phyloP scores from a whole-genome alignment of 2,797 vertebrate genomes.

The Nothura maculosa region DNA sequence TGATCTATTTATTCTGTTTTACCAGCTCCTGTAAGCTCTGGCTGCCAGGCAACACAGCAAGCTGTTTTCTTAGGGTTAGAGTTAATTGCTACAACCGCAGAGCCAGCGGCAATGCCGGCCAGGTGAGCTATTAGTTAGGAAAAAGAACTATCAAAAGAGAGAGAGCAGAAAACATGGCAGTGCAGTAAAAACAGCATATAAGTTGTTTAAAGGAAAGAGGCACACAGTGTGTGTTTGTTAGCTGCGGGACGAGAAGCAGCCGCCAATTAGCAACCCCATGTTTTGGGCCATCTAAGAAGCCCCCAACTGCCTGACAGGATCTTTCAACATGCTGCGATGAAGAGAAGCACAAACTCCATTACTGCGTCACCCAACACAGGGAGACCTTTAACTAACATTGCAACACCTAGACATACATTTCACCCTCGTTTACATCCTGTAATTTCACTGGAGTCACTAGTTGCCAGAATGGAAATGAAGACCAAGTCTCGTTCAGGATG shows the following conservation, averaged over 20 bases:
- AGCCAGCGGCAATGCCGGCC: constrained; percentile 66
- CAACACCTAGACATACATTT: neutral
- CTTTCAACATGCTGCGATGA: neutral
- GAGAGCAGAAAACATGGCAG: neutral
- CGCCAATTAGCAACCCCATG: constrained; percentile 8
- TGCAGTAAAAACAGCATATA: constrained; percentile 61
- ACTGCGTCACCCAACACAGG: neutral
- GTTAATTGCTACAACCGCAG: constrained; percentile 75
- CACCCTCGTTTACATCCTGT: neutral
- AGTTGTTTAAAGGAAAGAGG: constrained; percentile 11
- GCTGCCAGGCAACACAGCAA: constrained; percentile 56
- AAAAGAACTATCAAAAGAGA: constrained; percentile 41
- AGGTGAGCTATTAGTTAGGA: constrained; percentile 72
- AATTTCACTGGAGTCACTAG: neutral
- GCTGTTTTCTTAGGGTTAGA: constrained; percentile 49
- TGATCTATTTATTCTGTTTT: constrained; percentile 37
- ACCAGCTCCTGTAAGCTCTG: constrained; percentile 20
- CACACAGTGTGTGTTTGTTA: constrained; percentile 19
- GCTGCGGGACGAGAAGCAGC: constrained; percentile 49
- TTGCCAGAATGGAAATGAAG: neutral
- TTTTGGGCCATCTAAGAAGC: neutral
- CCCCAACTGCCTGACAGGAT: neutral
- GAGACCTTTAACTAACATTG: neutral
- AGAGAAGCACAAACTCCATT: neutral
- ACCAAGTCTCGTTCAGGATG: neutral